A percentile compares a stretch with the other conserved stretches of the same genome.
Evolutionary conservation across 2,888 invertebrate species (phyloP).

Genomic region (Andrena flavipes): DNA sequence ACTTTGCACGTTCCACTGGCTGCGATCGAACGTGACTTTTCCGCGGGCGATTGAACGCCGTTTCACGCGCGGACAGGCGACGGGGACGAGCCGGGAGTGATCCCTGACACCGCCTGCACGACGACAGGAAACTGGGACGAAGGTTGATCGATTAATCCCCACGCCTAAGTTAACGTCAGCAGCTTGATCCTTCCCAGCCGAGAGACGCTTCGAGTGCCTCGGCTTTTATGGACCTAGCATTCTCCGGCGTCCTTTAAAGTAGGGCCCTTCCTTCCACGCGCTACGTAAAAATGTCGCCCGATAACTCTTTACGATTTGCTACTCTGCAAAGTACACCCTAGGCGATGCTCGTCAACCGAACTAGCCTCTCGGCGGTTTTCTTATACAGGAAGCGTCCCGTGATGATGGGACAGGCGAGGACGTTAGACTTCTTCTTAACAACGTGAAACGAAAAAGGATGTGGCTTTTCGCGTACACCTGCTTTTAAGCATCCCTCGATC

Average conservation of each 20-base stretch:
- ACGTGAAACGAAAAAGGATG: no score
- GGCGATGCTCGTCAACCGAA: neutral
- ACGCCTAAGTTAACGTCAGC: slow-evolving; percentile 39
- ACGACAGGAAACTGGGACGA: slow-evolving; percentile 21
- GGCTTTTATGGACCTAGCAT: neutral
- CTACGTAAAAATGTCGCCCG: slow-evolving; percentile 15
- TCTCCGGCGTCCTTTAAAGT: neutral
- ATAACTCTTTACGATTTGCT: neutral
- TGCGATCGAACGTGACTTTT: slow-evolving; percentile 73
- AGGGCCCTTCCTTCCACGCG: neutral
- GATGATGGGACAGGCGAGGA: no score
- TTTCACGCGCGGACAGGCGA: slow-evolving; percentile 21
- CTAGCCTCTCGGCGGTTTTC: neutral
- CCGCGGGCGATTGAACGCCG: slow-evolving; percentile 58
- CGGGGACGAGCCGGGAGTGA: slow-evolving; percentile 25
- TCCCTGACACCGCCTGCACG: slow-evolving; percentile 44
- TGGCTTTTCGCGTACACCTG: no score
- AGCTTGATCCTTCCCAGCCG: slow-evolving; percentile 27
- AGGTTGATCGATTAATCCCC: slow-evolving; percentile 59
- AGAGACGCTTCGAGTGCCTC: slow-evolving; percentile 20
- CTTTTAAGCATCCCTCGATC: no score
- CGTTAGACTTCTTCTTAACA: no score
- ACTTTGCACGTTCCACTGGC: slow-evolving; percentile 70
- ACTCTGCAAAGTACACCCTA: slow-evolving; percentile 1
- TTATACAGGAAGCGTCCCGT: no score